Evolutionary conservation across 2,888 invertebrate genomes (phyloP), one percentile per base, ranked within the genome.

Genomic region (Cepaea hortensis): DNA sequence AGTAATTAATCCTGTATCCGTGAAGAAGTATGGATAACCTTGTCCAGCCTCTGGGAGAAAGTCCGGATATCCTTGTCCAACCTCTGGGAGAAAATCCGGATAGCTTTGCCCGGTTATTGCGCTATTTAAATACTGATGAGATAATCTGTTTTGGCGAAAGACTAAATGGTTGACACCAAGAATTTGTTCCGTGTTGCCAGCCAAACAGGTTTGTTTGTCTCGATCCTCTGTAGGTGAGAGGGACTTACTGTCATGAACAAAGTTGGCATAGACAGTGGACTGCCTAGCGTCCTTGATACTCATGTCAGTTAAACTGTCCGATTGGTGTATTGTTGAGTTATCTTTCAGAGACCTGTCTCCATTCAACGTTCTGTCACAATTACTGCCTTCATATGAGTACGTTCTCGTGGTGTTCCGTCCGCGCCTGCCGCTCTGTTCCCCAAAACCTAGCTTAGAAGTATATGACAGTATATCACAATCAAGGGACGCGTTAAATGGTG

Each of bases 51-150:
- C 72, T 1, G 85, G 79, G 3, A 79, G 75, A 70, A 85, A 46
- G 20, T 79, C 77, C 50, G 80, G 85, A 20, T 85, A 85, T 3
- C 48, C 23, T 23, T 85, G 85, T 23, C 85, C 85, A n/a, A 18
- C 15, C 7, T 70, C 72, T 1, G 85, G 79, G 7, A 79, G 75
- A 70, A 85, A 46, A 9, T 79, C 77, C 50, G 85, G 85, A 20
- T 85, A 85, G 13, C 48, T 55, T 55, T 85, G 85, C n/a, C 85
- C 85, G 6, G 85, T 85, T 9, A 85, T 23, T 3, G 85, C 68
- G 35, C 85, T 79, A 72, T 85, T 85, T 13, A 85, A 61, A 65
- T 85, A 85, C 72, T 85, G 85, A 35, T 85, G 85, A 70, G 85
- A 85, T n/a, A 85, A 20, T 50, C 85, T 68, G 77, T 85, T 77